Conservation (phyloP, 2,888 invertebrate genomes). For the Plagodis pulveraria region DNA sequence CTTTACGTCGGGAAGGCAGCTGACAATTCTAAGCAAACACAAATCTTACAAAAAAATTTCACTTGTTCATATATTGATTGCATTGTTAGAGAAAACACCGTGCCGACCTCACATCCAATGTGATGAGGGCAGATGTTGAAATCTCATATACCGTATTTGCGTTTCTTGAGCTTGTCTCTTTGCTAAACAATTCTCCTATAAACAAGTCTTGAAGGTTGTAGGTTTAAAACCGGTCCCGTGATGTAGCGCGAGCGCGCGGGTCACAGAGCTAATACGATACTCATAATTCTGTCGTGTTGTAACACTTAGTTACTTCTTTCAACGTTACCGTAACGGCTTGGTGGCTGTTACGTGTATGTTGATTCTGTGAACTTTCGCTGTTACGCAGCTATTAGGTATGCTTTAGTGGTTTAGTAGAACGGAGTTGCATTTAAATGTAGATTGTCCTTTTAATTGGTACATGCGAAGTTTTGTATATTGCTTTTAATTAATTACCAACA, state of each 20-base stretch:
- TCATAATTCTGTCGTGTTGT: slow-evolving; percentile 25
- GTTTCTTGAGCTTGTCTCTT: not conserved
- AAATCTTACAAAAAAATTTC: too few species aligned
- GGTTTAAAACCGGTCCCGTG: slow-evolving; percentile 7
- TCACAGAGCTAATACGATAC: slow-evolving; percentile 21
- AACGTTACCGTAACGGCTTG: too few species aligned
- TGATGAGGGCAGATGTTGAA: too few species aligned
- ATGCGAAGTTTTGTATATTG: too few species aligned
- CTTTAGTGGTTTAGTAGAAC: not conserved
- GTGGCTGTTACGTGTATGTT: slow-evolving; percentile 2
- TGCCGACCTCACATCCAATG: too few species aligned
- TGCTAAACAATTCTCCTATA: too few species aligned
- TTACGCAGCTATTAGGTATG: not conserved
- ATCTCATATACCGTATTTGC: not conserved
- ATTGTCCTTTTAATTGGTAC: not conserved
- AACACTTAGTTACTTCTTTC: slow-evolving; percentile 1
- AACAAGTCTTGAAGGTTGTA: too few species aligned
- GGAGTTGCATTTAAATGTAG: not conserved
- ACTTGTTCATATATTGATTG: too few species aligned
- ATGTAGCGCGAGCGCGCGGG: slow-evolving; percentile 7
- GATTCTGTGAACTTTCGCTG: slow-evolving; percentile 9
- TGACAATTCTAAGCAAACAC: too few species aligned
- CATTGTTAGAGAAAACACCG: too few species aligned
- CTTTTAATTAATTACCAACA: too few species aligned
- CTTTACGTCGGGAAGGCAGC: too few species aligned